phyloP scores from a whole-genome alignment of 2,797 vertebrate species.

The Enteromius anoplus region DNA sequence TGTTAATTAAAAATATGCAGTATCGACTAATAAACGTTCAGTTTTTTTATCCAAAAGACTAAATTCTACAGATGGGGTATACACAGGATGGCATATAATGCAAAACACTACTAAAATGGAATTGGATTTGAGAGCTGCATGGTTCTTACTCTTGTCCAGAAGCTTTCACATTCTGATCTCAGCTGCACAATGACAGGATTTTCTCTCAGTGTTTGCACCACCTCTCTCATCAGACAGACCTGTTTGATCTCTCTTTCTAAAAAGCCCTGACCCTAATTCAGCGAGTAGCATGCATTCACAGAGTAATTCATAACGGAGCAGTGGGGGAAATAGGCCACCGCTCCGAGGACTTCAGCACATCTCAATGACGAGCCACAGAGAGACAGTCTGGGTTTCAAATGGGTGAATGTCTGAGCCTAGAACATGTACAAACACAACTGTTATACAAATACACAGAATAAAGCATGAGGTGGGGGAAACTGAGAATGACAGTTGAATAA shows the following conservation, averaged over 20 bases:
- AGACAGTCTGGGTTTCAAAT: slow-evolving; percentile 48
- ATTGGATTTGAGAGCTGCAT: neutral
- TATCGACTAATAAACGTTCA: neutral
- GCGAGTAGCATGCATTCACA: slow-evolving; percentile 63
- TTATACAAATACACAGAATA: slow-evolving; percentile 13
- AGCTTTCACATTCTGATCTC: slow-evolving; percentile 28
- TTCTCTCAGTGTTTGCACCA: slow-evolving; percentile 36
- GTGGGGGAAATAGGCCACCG: slow-evolving; percentile 64
- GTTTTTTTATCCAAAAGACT: neutral
- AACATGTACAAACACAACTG: slow-evolving; percentile 1
- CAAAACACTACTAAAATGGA: slow-evolving; percentile 3
- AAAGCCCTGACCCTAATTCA: slow-evolving; percentile 67
- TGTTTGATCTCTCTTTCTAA: slow-evolving; percentile 56
- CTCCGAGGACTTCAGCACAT: slow-evolving; percentile 64
- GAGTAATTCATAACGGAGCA: slow-evolving; percentile 63
- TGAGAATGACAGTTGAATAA: neutral
- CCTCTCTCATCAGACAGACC: slow-evolving; percentile 41
- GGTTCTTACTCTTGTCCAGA: slow-evolving; percentile 7
- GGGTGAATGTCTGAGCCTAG: slow-evolving; percentile 30
- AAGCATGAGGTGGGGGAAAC: neutral
- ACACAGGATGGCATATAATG: neutral
- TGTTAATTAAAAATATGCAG: neutral
- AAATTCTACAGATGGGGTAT: neutral
- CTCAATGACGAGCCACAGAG: slow-evolving; percentile 47
- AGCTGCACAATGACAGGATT: slow-evolving; percentile 37